phyloP scores from a whole-genome alignment of 2,113 vertebrate genomes.

The Apaloderma vittatum region DNA sequence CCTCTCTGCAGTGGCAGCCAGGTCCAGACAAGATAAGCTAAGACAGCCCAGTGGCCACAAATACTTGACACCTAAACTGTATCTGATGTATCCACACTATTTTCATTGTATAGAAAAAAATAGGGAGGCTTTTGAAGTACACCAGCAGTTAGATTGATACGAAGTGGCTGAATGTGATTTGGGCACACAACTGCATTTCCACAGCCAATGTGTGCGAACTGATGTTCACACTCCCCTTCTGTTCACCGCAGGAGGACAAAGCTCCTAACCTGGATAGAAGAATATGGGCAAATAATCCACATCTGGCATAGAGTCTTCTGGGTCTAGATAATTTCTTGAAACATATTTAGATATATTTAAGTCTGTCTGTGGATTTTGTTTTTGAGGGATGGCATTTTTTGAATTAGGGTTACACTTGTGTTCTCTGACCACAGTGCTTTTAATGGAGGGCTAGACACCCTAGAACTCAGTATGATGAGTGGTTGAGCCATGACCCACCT shows the following conservation, averaged over 20 bases:
- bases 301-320: not conserved
- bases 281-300: not conserved
- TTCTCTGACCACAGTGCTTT: not conserved
- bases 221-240: not conserved
- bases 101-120: not conserved
- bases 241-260: not conserved
- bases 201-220: not conserved
- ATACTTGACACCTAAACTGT: not conserved
- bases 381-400: rapidly evolving
- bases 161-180: not conserved
- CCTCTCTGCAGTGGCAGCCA: not conserved
- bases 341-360: not conserved
- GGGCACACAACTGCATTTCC: not conserved
- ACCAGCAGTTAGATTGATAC: not conserved
- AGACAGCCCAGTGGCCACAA: not conserved
- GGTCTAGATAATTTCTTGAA: not conserved
- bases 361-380: not conserved
- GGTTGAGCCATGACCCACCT: not conserved
- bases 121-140: not conserved
- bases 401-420: not conserved
- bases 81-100: not conserved
- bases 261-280: not conserved
- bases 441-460: not conserved
- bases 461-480: not conserved
- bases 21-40: not conserved